These are phyloP conservation scores for Aegithalos caudatus DNA, from an alignment of 2,113 vertebrate genomes.

Conservation along the genomic window DNA sequence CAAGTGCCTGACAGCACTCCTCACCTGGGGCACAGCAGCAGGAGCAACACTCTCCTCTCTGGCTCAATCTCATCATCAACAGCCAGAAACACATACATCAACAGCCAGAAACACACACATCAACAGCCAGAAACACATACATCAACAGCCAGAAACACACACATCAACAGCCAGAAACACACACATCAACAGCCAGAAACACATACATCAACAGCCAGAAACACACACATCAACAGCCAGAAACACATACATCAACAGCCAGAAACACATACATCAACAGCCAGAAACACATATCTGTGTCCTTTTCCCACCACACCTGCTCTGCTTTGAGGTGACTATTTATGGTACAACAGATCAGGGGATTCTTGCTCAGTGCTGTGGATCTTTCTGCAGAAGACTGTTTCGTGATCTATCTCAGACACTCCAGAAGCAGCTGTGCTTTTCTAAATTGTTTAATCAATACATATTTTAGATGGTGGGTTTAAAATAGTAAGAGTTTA, in stretches of 20 bases:
- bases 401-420: neutral
- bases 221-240: neutral
- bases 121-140: neutral
- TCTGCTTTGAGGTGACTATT: neutral
- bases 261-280: neutral
- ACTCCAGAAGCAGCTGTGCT: neutral
- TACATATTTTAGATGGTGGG: neutral
- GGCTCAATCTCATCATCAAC: neutral
- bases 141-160: neutral
- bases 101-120: neutral
- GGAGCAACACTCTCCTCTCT: neutral
- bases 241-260: neutral
- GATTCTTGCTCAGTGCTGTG: neutral
- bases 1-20: neutral
- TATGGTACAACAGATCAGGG: neutral
- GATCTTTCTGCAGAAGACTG: neutral
- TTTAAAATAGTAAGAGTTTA: neutral
- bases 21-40: neutral
- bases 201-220: neutral
- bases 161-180: neutral
- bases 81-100: neutral
- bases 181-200: neutral
- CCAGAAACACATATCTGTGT: rapidly evolving
- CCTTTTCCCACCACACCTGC: neutral
- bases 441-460: neutral